Evolutionary conservation across 2,113 vertebrate species (phyloP).

Genomic region (Heptranchias perlo): DNA sequence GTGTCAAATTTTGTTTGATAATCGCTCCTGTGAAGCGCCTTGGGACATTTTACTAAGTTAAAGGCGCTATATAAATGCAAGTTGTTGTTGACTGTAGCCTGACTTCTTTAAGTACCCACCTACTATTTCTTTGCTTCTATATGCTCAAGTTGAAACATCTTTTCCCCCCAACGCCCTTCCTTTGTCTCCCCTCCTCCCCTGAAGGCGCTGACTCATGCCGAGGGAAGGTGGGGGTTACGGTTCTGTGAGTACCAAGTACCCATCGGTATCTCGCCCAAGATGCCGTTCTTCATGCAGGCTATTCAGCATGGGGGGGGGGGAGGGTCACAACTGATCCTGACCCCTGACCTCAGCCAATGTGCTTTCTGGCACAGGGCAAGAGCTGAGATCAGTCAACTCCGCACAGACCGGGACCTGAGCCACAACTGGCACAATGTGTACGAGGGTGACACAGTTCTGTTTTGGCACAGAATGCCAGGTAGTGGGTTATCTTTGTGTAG

Average conservation of each 20-base stretch:
- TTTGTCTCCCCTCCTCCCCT: not conserved
- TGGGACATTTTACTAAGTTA: not conserved
- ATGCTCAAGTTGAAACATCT: not conserved
- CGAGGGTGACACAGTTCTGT: not conserved
- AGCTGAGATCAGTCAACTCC: not conserved
- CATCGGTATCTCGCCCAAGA: not conserved
- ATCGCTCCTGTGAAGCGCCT: not conserved
- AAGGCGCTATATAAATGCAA: not conserved
- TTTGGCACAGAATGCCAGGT: not conserved
- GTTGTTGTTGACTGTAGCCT: not conserved
- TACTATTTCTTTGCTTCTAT: not conserved
- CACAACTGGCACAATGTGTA: not conserved
- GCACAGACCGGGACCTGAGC: not conserved
- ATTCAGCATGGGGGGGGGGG: not conserved
- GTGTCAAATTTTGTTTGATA: not conserved
- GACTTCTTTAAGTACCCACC: not conserved
- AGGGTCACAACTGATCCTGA: not conserved
- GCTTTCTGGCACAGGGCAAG: not conserved
- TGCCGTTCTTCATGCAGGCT: not conserved
- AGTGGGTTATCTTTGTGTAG: too few species aligned
- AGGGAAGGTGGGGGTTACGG: not conserved
- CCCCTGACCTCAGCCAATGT: not conserved
- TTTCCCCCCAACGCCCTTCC: too few species aligned
- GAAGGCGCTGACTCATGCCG: not conserved
- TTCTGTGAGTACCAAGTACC: not conserved